These are phyloP conservation scores for Agrochola lychnidis DNA, from an alignment of 2,888 invertebrate genomes.

Conservation along the genomic window DNA sequence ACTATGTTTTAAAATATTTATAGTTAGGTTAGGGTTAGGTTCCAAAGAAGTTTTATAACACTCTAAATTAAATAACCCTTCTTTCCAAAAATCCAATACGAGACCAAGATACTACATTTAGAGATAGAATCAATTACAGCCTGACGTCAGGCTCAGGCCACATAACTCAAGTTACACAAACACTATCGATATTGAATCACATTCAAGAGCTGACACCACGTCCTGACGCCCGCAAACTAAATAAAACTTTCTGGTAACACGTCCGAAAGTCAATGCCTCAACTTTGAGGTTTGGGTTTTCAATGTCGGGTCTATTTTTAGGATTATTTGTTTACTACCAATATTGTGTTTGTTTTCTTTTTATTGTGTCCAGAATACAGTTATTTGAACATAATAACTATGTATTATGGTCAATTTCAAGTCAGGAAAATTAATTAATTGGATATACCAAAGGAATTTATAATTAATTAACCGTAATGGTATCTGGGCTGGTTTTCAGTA, in stretches of 20 bases:
- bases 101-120: not conserved
- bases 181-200: constrained; percentile 37
- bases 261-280: constrained; percentile 36
- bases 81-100: constrained; percentile 3
- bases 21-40: no score
- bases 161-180: constrained; percentile 40
- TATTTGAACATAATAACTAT: not conserved
- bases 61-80: not conserved
- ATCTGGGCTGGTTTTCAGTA: not conserved
- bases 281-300: constrained; percentile 9
- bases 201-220: constrained; percentile 15
- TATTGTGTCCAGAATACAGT: not conserved
- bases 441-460: not conserved
- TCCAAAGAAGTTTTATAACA: not conserved
- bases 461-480: not conserved
- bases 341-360: not conserved
- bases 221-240: constrained; percentile 25
- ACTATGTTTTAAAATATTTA: not conserved
- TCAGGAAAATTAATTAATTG: not conserved
- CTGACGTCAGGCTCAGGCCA: constrained; percentile 14
- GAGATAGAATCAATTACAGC: constrained; percentile 4
- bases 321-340: not conserved
- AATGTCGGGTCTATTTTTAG: constrained; percentile 29
- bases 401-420: not conserved
- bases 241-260: constrained; percentile 51